A percentile compares a stretch with the other conserved stretches of the same genome.
phyloP scores from a whole-genome alignment of 2,888 invertebrate species.

The Protophormia terraenovae region DNA sequence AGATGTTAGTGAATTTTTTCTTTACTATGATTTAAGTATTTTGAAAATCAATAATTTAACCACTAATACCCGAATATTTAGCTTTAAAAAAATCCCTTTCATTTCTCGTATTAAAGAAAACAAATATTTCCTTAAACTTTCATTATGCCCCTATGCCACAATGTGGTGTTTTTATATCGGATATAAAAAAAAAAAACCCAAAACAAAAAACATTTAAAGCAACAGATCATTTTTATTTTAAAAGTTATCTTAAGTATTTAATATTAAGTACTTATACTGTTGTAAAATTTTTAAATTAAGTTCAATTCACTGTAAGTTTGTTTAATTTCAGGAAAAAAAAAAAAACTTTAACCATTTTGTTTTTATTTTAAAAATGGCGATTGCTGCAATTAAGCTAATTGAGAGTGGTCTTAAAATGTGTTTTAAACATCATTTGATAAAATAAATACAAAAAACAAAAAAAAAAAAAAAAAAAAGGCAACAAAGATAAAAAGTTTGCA shows the following conservation, averaged over 20 bases:
- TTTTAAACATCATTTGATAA: slow-evolving; percentile 35
- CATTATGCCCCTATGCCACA: background rate
- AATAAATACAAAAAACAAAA: background rate
- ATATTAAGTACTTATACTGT: background rate
- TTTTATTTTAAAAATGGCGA: slow-evolving; percentile 23
- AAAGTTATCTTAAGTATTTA: slow-evolving; percentile 14
- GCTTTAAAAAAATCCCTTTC: too few relatives aligned
- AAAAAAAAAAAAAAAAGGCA: background rate
- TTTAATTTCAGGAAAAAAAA: background rate
- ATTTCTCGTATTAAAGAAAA: background rate
- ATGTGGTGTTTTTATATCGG: background rate
- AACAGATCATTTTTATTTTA: background rate
- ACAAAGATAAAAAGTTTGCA: background rate
- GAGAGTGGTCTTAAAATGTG: slow-evolving; percentile 15
- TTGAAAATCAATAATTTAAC: too few relatives aligned
- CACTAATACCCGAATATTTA: too few relatives aligned
- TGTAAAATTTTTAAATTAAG: background rate
- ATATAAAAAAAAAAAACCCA: background rate
- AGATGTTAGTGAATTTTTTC: too few relatives aligned
- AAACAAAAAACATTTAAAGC: background rate
- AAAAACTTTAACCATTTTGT: background rate
- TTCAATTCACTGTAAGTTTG: background rate
- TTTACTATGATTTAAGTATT: too few relatives aligned
- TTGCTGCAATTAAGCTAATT: slow-evolving; percentile 54
- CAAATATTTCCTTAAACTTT: background rate